Base-by-base conservation (phyloP, 1,140 invertebrate species). In the Neotoxoptera formosana region DNA sequence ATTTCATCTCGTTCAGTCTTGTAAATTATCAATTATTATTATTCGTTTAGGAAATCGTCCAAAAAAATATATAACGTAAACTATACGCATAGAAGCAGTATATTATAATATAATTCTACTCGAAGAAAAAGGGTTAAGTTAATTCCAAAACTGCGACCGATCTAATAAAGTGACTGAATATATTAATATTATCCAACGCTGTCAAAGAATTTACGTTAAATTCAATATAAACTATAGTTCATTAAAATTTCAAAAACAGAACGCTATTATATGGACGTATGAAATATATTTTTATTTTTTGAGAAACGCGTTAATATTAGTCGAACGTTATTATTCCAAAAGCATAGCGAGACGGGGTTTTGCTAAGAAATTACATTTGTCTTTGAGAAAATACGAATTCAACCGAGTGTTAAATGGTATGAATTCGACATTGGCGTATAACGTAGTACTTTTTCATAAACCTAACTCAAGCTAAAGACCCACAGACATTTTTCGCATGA, bases 321-420 rank as follows among this genome's bases (percentile, higher is more conserved):
- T 53, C 36, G 11, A 30, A 56, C 48, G 87, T 36, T 88, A 7
- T 51, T 89, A 56, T 89, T 89, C 51, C 23, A 89, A 56, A 89
- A 20, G 30, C 86, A 48, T 45, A n/a, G 45, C 48, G 86, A 87
- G 86, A 87, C 30, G 23, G 30, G 11, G 36, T 4, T 84, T 84
- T 48, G n/a, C 48, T 88, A 88, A 88, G 87, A 88, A 88, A 88
- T 88, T 88, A 53, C n/a, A 88, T 88, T 88, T 53, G 87, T 88
- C n/a, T 53, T 51, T 34, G 47, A 51, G 47, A 53, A 89, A 88
- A 89, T 53, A 11, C 34, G 48, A 36, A 56, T 41, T 36, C 87
- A 56, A 89, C 87, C 48, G 9, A 89, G 87, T 56, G 87, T 89
- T 56, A 89, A 89, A 89, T 56, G n/a, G 51, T 89, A 36, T 11